Percentiles rank a stretch among this genome's conserved stretches.
These are phyloP conservation scores for Drosophila leonis DNA, from an alignment of 2,888 invertebrate species.

Conservation along the genomic window DNA sequence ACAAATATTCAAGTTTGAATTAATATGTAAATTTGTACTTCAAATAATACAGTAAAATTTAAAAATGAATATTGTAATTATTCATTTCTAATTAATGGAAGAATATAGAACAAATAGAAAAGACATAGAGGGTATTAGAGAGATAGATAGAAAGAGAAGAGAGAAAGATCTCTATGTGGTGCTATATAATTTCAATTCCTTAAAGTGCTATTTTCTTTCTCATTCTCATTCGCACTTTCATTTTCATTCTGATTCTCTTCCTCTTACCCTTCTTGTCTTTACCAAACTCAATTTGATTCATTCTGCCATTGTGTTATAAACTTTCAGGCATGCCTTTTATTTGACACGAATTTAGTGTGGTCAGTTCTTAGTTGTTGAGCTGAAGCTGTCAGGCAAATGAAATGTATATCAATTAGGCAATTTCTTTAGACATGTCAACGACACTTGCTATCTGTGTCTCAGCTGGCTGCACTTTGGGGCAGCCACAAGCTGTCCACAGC, in stretches of 20 bases:
- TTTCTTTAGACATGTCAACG: slow-evolving; percentile 50
- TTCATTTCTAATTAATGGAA: too few species aligned
- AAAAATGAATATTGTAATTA: too few species aligned
- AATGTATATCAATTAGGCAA: slow-evolving; percentile 56
- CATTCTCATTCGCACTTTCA: too few species aligned
- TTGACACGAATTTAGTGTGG: slow-evolving; percentile 37
- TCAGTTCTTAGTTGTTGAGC: slow-evolving; percentile 30
- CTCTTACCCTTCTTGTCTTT: slow-evolving; percentile 1
- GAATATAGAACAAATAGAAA: too few species aligned
- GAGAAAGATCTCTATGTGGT: too few species aligned
- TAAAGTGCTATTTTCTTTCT: too few species aligned
- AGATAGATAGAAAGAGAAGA: too few species aligned
- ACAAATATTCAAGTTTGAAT: neutral
- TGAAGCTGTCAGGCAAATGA: slow-evolving; percentile 39
- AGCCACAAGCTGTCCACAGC: slow-evolving; percentile 54
- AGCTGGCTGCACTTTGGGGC: slow-evolving; percentile 42
- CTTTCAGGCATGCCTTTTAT: slow-evolving; percentile 8
- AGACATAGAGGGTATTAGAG: too few species aligned
- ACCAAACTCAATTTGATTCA: slow-evolving; percentile 12
- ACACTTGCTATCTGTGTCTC: slow-evolving; percentile 45
- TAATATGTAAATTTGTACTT: neutral
- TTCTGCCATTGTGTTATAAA: neutral
- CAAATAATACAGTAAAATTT: too few species aligned
- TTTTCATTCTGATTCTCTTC: neutral
- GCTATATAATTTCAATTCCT: too few species aligned